Conservation (phyloP, 2,113 vertebrate genomes). For the Oreochromis spilurus region DNA sequence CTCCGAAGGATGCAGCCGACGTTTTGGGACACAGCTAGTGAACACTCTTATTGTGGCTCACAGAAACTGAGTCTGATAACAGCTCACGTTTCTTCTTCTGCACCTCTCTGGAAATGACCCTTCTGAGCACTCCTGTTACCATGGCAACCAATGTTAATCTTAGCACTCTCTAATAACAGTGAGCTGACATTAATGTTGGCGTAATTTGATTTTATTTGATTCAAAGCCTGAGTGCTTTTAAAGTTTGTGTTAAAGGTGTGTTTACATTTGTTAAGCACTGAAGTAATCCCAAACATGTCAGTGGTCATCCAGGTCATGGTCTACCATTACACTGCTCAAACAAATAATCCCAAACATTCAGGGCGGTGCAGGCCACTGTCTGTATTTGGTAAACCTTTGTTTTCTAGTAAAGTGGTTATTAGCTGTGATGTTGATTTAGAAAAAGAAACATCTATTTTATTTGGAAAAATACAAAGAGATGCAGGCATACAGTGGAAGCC, state of each 20-base stretch:
- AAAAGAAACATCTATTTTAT: background rate
- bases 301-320: background rate
- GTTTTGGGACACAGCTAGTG: too few relatives aligned
- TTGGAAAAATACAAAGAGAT: background rate
- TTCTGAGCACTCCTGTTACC: background rate
- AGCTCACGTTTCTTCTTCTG: background rate
- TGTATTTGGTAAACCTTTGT: background rate
- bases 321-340: background rate
- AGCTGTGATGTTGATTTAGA: background rate
- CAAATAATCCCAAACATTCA: background rate
- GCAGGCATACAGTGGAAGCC: background rate
- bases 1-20: too few relatives aligned
- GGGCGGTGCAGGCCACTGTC: fast-evolving
- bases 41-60: background rate
- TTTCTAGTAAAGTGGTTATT: background rate
- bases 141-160: background rate
- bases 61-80: background rate
- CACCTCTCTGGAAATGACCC: background rate
- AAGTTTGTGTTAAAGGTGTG: too few relatives aligned
- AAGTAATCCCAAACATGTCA: background rate
- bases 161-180: background rate
- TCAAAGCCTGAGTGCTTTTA: too few relatives aligned
- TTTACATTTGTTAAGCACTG: too few relatives aligned
- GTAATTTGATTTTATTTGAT: background rate
- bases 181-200: background rate